Percentiles rank a stretch among this genome's conserved stretches.
These are phyloP conservation scores for Echinometra lucunter DNA, from an alignment of 53 echinoderm and acorn worm genomes.

Conservation along the genomic window DNA sequence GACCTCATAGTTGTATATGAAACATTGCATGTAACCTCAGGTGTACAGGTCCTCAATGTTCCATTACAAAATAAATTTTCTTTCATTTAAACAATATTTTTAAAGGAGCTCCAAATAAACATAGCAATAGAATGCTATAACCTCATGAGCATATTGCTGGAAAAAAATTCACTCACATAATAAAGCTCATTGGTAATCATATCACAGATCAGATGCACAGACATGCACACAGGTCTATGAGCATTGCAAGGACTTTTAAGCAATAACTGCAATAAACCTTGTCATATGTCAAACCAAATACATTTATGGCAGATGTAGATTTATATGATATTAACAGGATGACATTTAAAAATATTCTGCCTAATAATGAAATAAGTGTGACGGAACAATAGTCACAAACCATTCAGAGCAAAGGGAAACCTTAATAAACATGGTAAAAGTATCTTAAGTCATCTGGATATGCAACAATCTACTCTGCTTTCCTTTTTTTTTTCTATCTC, in stretches of 20 bases:
- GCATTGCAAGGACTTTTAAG: background rate
- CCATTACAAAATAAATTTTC: too few species aligned
- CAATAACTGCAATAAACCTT: background rate
- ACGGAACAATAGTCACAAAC: background rate
- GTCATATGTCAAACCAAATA: background rate
- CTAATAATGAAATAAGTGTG: background rate
- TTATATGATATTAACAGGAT: background rate
- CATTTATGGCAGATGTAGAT: background rate
- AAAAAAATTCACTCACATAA: too few species aligned
- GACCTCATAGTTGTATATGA: background rate
- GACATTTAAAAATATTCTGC: background rate
- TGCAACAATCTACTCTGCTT: background rate
- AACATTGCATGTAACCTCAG: too few species aligned
- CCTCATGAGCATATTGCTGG: too few species aligned
- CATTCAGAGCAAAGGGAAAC: background rate
- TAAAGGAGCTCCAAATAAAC: too few species aligned
- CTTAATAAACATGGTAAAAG: background rate
- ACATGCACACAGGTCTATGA: background rate
- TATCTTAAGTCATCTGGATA: too few species aligned
- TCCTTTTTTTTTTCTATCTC: background rate
- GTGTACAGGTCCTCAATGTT: too few species aligned
- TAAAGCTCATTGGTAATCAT: too few species aligned
- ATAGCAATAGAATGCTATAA: too few species aligned
- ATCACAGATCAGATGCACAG: too few species aligned
- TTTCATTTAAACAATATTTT: too few species aligned